Percentiles rank a stretch among this genome's conserved stretches.
Evolutionary conservation across 2,113 vertebrate species (phyloP).

Genomic region (Ammodytes marinus): DNA sequence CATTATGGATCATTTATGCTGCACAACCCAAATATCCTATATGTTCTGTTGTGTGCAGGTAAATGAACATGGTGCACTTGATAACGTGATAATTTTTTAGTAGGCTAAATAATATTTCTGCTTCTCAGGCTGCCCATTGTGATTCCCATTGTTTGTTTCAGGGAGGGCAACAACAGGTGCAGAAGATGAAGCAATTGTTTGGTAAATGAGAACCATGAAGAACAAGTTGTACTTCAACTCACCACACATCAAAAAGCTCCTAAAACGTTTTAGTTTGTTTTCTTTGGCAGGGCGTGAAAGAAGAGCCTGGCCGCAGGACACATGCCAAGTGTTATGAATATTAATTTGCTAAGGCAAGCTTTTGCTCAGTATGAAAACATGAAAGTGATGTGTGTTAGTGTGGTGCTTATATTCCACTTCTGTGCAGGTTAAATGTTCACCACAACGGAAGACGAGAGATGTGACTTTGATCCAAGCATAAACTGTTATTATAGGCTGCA

Average conservation of each 20-base stretch:
- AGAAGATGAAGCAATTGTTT: slow-evolving; percentile 52
- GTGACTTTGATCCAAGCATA: slow-evolving; percentile 42
- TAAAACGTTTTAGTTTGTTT: slow-evolving; percentile 68
- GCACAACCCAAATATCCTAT: background rate
- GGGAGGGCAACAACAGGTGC: slow-evolving; percentile 16
- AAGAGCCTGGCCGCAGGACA: slow-evolving; percentile 18
- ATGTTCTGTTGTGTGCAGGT: background rate
- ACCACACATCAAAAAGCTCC: slow-evolving; percentile 61
- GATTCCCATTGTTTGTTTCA: slow-evolving; percentile 16
- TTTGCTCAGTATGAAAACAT: slow-evolving; percentile 38
- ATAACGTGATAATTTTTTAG: background rate
- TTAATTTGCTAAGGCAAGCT: slow-evolving; percentile 44
- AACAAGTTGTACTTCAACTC: slow-evolving; percentile 53
- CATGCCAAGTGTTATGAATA: slow-evolving; percentile 58
- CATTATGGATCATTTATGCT: background rate
- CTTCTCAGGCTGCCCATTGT: background rate
- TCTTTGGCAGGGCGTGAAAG: slow-evolving; percentile 60
- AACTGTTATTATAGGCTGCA: background rate
- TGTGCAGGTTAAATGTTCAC: slow-evolving; percentile 17
- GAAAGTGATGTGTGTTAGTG: slow-evolving; percentile 22
- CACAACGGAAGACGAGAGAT: background rate
- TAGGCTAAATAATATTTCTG: background rate
- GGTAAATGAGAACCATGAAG: slow-evolving; percentile 54
- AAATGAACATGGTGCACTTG: background rate
- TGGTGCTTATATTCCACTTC: slow-evolving; percentile 52